Evolutionary conservation across 1,140 invertebrate genomes (phyloP).

Genomic region (Drosophila arawakana): DNA sequence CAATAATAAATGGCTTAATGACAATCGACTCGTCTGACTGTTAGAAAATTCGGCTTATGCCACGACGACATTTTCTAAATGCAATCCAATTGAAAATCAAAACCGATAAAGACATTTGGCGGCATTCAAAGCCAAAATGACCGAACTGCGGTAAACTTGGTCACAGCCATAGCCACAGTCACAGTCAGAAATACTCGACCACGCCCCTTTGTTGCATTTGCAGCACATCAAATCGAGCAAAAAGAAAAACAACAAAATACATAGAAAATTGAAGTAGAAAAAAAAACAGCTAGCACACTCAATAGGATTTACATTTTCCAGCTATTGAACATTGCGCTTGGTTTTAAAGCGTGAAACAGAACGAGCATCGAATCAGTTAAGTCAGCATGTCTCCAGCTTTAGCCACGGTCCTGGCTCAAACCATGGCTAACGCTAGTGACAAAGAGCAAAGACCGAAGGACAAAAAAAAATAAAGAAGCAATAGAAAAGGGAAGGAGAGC

Average conservation of each 20-base stretch:
- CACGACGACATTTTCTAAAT: conserved; percentile 59
- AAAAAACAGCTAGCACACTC: conserved; percentile 56
- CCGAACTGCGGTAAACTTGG: conserved; percentile 29
- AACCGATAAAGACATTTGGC: conserved; percentile 68
- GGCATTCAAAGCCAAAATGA: conserved; percentile 56
- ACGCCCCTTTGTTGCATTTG: conserved; percentile 68
- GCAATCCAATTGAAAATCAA: conserved; percentile 81
- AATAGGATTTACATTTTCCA: conserved; percentile 82
- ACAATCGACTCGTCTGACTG: conserved; percentile 11
- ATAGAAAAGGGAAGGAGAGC: conserved; percentile 30
- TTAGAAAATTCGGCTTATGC: conserved; percentile 40
- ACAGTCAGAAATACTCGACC: conserved; percentile 12
- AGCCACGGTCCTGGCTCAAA: not conserved
- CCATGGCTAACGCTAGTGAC: conserved; percentile 35
- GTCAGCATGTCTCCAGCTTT: conserved; percentile 64
- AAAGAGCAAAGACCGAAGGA: conserved; percentile 62
- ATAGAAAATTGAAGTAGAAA: conserved; percentile 25
- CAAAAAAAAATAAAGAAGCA: conserved; percentile 81
- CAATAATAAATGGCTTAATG: conserved; percentile 58
- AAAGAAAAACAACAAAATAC: conserved; percentile 21
- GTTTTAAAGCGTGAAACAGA: conserved; percentile 48
- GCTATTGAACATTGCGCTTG: conserved; percentile 71
- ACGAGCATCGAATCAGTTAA: conserved; percentile 67
- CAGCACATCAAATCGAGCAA: conserved; percentile 20
- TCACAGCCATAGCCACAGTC: conserved; percentile 1